These are phyloP conservation scores for Trinorchestia longiramus DNA, from an alignment of 1,140 invertebrate species.

Conservation along the genomic window DNA sequence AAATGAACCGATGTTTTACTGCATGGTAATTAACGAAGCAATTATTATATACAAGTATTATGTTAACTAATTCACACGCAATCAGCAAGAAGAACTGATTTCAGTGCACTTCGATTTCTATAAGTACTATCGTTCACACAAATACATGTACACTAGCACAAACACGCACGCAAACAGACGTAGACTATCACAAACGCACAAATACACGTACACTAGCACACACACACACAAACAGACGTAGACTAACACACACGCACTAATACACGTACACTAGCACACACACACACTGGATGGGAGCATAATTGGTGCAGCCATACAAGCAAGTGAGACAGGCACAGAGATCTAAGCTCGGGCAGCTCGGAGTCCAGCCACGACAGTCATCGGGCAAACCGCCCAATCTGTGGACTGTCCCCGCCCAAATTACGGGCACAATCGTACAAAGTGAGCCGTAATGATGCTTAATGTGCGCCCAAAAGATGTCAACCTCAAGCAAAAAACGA, in stretches of 20 bases:
- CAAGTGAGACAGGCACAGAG: background rate
- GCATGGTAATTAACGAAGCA: too few relatives aligned
- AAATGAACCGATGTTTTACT: too few relatives aligned
- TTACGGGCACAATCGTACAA: constrained; percentile 30
- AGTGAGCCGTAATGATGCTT: constrained; percentile 23
- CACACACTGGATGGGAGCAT: background rate
- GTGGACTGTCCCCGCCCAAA: background rate
- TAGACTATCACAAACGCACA: too few relatives aligned
- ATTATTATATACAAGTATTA: too few relatives aligned
- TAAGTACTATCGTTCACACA: too few relatives aligned
- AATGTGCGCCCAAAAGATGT: constrained; percentile 12
- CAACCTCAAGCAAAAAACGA: constrained; percentile 19
- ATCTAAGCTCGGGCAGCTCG: background rate
- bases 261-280: too few relatives aligned
- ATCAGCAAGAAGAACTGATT: too few relatives aligned
- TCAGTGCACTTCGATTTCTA: too few relatives aligned
- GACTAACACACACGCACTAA: background rate
- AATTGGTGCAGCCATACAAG: background rate
- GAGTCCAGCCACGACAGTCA: background rate
- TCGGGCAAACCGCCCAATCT: background rate
- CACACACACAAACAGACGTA: background rate
- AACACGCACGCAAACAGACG: background rate
- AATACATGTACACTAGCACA: background rate
- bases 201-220: background rate
- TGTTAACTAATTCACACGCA: too few relatives aligned